These are phyloP conservation scores for Notothenia coriiceps DNA, from an alignment of 2,113 vertebrate genomes.

Conservation along the genomic window DNA sequence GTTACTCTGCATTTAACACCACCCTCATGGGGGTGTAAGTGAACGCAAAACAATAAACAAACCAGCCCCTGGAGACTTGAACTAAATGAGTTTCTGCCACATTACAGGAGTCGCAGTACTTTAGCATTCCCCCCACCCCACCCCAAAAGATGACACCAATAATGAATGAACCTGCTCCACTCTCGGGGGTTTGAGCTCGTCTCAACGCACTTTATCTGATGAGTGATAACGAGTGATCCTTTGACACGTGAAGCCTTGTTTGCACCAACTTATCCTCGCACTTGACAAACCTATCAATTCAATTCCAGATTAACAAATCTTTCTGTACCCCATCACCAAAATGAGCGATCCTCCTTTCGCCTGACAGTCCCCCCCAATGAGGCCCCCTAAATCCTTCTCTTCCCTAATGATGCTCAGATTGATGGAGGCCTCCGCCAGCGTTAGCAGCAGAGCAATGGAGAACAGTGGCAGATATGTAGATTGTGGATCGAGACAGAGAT, in stretches of 20 bases:
- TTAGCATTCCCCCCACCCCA: constrained; percentile 21
- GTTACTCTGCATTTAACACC: constrained; percentile 45
- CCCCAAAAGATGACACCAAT: constrained; percentile 56
- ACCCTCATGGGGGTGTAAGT: constrained; percentile 32
- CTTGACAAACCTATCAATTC: constrained; percentile 57
- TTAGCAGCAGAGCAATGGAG: constrained; percentile 72
- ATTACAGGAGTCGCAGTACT: constrained; percentile 61
- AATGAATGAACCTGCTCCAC: constrained; percentile 63
- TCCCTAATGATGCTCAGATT: constrained; percentile 79
- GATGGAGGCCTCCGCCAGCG: constrained; percentile 75
- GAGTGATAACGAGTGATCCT: constrained; percentile 65
- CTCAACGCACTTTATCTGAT: constrained; percentile 47
- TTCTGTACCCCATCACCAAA: constrained; percentile 49
- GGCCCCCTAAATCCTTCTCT: constrained; percentile 52
- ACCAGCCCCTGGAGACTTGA: constrained; percentile 60
- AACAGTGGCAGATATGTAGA: constrained; percentile 76
- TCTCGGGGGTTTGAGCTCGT: constrained; percentile 40
- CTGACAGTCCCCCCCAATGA: constrained; percentile 49
- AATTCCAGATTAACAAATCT: constrained; percentile 43
- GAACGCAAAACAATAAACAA: constrained; percentile 56
- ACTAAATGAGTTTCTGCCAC: constrained; percentile 64
- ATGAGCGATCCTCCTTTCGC: constrained; percentile 48
- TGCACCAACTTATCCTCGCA: constrained; percentile 38
- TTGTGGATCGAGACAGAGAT: constrained; percentile 81
- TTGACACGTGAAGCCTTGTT: constrained; percentile 59